A percentile compares a stretch with the other conserved stretches of the same genome.
phyloP scores from a whole-genome alignment of 2,113 vertebrate genomes.

The Odobenus rosmarus region DNA sequence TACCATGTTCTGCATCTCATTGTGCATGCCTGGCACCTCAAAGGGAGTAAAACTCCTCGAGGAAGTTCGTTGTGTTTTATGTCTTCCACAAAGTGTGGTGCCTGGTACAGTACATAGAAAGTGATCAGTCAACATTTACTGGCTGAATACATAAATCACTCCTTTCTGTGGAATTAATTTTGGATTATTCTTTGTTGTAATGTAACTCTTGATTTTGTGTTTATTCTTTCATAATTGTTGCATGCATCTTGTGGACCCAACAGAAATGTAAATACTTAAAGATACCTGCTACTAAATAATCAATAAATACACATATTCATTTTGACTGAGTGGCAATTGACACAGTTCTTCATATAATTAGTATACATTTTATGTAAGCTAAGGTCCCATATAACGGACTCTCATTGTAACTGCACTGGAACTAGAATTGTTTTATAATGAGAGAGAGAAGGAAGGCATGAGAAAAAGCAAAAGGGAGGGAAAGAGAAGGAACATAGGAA shows the following conservation, averaged over 20 bases:
- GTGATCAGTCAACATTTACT: background rate
- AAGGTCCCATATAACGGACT: background rate
- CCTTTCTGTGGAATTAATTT: background rate
- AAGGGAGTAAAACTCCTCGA: background rate
- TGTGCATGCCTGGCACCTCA: too few relatives aligned
- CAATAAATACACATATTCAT: background rate
- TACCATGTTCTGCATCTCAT: background rate
- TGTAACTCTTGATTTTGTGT: background rate
- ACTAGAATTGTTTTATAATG: background rate
- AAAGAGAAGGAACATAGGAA: background rate
- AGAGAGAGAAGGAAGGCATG: background rate
- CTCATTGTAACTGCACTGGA: background rate
- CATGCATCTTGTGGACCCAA: background rate
- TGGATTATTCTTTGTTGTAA: background rate
- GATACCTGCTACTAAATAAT: background rate
- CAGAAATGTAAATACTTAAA: background rate
- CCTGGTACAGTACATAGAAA: background rate
- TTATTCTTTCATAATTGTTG: background rate
- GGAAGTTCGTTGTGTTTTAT: rapidly evolving
- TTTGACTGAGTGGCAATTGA: background rate
- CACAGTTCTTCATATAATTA: background rate
- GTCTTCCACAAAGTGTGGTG: background rate
- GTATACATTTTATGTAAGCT: background rate
- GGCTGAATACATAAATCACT: background rate
- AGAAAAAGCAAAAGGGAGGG: background rate